Conservation (phyloP, 2,113 vertebrate genomes). For the Atlantisia rogersi region DNA sequence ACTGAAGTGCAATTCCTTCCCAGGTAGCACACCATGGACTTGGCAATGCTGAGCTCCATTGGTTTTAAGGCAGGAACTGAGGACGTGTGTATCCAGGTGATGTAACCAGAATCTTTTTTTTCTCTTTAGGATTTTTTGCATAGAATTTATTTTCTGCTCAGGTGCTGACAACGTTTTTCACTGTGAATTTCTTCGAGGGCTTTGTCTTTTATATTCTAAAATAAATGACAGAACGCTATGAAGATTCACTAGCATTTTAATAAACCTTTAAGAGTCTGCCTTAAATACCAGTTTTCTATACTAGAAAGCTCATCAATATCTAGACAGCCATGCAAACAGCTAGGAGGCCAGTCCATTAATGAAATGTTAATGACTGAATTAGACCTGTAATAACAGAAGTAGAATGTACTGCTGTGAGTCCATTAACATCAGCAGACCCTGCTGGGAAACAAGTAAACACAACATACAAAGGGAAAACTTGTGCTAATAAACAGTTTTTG, state of each 20-base stretch:
- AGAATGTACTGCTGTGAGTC: conserved; percentile 90
- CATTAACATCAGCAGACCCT: conserved; percentile 91
- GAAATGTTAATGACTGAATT: conserved; percentile 99
- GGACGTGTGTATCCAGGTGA: not conserved
- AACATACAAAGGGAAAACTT: conserved; percentile 77
- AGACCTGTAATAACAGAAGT: conserved; percentile 94
- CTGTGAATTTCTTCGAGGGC: not conserved
- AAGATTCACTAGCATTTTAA: conserved; percentile 38
- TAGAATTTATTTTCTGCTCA: conserved; percentile 21
- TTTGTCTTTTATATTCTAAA: conserved; percentile 33
- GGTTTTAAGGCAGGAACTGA: conserved; percentile 8
- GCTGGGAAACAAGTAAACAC: conserved; percentile 88
- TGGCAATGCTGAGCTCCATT: not conserved
- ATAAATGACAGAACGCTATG: not conserved
- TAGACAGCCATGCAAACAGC: conserved; percentile 81
- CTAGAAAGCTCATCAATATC: conserved; percentile 86
- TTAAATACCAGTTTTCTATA: conserved; percentile 78
- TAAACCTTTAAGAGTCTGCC: conserved; percentile 66
- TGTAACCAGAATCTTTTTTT: not conserved
- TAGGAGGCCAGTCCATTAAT: conserved; percentile 93
- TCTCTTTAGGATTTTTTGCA: not conserved
- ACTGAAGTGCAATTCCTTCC: not conserved
- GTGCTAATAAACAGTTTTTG: conserved; percentile 64
- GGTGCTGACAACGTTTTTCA: conserved; percentile 1
- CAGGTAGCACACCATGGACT: not conserved